Conservation (phyloP, 2,888 invertebrate genomes). For the Xanthia icteritia region DNA sequence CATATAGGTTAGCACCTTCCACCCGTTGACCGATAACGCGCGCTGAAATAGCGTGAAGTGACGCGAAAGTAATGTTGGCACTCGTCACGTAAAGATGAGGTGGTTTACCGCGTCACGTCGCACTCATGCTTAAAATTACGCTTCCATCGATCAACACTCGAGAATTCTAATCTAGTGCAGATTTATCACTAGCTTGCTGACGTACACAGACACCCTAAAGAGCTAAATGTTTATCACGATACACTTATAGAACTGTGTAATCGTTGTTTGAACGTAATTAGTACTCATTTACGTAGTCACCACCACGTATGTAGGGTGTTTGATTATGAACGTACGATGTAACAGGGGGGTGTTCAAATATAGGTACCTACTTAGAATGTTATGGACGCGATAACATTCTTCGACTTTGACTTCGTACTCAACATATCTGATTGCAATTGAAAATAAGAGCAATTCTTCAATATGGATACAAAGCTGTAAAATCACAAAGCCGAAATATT, state of each 20-base stretch:
- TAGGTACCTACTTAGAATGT: conserved; percentile 20
- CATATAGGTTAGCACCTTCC: conserved; percentile 57
- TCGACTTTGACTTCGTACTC: not conserved
- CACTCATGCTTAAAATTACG: conserved; percentile 85
- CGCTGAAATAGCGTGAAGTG: conserved; percentile 75
- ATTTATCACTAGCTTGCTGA: conserved; percentile 82
- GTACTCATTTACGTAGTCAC: conserved; percentile 74
- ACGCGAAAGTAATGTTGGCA: conserved; percentile 75
- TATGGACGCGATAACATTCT: conserved; percentile 6
- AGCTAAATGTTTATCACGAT: conserved; percentile 78
- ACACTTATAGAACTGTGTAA: conserved; percentile 83
- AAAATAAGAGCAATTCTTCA: conserved; percentile 1
- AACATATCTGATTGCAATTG: not conserved
- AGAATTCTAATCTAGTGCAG: conserved; percentile 80
- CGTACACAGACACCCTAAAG: conserved; percentile 79
- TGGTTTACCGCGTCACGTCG: conserved; percentile 73
- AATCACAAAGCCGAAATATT: conserved; percentile 5
- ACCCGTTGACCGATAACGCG: conserved; percentile 77
- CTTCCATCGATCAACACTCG: conserved; percentile 76
- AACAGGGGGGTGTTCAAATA: conserved; percentile 50
- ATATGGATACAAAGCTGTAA: not conserved
- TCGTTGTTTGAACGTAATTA: conserved; percentile 78
- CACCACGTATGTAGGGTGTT: conserved; percentile 62
- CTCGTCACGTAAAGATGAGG: conserved; percentile 70
- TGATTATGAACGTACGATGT: conserved; percentile 64